Conservation (phyloP, 2,797 vertebrate species). For the Pangasius mekongensis region DNA sequence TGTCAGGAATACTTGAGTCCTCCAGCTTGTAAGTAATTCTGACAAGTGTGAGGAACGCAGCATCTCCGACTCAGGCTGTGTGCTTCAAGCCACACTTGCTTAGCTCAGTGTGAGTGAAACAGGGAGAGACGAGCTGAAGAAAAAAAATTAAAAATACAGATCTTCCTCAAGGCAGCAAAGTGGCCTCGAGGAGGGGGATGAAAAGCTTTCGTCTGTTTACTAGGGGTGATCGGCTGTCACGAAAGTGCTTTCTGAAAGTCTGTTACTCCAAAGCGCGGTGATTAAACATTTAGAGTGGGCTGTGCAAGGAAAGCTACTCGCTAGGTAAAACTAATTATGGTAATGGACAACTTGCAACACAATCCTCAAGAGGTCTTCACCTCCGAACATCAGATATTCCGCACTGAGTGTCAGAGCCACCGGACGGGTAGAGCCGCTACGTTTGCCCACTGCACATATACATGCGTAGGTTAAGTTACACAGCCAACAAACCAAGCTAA, state of each 20-base stretch:
- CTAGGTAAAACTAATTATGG: constrained; percentile 80
- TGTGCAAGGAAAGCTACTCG: constrained; percentile 76
- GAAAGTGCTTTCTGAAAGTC: constrained; percentile 58
- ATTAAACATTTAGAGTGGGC: constrained; percentile 80
- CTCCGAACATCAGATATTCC: constrained; percentile 71
- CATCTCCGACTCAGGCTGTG: constrained; percentile 73
- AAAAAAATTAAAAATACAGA: not conserved
- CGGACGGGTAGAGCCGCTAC: constrained; percentile 60
- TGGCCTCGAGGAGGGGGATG: not conserved
- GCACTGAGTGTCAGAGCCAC: constrained; percentile 55
- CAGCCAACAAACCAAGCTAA: constrained; percentile 50
- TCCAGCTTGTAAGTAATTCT: constrained; percentile 69
- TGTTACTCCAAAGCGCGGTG: constrained; percentile 74
- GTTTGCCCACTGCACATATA: constrained; percentile 41
- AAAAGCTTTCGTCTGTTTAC: constrained; percentile 68
- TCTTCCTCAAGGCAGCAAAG: not conserved
- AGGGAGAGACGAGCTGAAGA: constrained; percentile 71
- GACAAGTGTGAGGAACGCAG: constrained; percentile 75
- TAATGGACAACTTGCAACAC: constrained; percentile 81
- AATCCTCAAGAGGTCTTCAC: constrained; percentile 75
- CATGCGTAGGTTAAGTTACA: constrained; percentile 47
- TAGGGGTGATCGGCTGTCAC: constrained; percentile 63
- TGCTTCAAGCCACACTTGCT: constrained; percentile 66
- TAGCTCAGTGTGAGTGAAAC: constrained; percentile 75
- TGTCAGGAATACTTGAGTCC: constrained; percentile 60